Conservation (phyloP, 1,140 invertebrate species). For the Vanessa atalanta region DNA sequence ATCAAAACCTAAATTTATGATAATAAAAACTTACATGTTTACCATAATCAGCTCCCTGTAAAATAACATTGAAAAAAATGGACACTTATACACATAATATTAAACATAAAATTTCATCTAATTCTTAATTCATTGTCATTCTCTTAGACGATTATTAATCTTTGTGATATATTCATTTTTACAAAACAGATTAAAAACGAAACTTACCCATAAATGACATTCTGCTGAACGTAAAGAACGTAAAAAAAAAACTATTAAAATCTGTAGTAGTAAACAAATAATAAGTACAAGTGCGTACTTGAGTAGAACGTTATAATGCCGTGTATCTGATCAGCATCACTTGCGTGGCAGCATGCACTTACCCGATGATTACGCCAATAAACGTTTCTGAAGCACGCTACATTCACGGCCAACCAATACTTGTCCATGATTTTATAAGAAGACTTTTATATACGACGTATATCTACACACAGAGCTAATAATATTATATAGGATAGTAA, state of each 20-base stretch:
- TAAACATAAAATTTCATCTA: too few relatives aligned
- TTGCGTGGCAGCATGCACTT: constrained; percentile 19
- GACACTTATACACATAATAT: too few relatives aligned
- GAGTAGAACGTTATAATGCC: neutral
- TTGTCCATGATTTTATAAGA: neutral
- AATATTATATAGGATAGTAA: neutral
- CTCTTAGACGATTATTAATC: neutral
- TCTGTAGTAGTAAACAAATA: neutral
- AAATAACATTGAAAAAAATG: too few relatives aligned
- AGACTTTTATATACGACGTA: neutral
- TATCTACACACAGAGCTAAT: neutral
- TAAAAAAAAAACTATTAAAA: too few relatives aligned
- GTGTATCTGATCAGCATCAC: constrained; percentile 1
- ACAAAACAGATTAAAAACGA: neutral
- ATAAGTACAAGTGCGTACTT: neutral
- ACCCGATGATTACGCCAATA: constrained; percentile 25
- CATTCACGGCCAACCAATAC: constrained; percentile 5
- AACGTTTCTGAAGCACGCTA: constrained; percentile 21
- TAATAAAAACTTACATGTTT: too few relatives aligned
- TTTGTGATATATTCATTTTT: neutral
- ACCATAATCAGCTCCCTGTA: too few relatives aligned
- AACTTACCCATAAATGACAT: neutral
- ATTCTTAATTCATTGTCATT: neutral
- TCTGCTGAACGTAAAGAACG: too few relatives aligned
- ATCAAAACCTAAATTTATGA: too few relatives aligned